Base-by-base conservation (phyloP, 2,797 vertebrate species). In the Scarus forsteni region DNA sequence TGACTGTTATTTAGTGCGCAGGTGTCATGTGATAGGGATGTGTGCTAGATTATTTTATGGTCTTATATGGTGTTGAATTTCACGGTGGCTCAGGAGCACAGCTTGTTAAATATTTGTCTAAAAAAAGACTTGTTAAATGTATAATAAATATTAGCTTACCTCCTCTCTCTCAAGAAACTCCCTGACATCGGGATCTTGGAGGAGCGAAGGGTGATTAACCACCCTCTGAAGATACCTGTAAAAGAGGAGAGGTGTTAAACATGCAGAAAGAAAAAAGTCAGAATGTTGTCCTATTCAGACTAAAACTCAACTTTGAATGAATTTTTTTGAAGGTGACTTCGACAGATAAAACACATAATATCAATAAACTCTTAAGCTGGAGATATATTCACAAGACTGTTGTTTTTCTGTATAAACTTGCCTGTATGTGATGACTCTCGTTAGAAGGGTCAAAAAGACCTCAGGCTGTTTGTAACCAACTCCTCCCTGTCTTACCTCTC, bases 151-250 rank as follows among this genome's bases (percentile, higher is more conserved):
- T 53, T 0, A 0, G 11, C 94, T 87, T 86, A 98, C 98, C 92
- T 99, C 98, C 16, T 99, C 98, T 91, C 96, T 97, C 90, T 99
- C 98, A 85, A 99, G 86, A 90, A 99, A 99, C 90, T 99, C 98
- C 84, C 97, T 89, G 75, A 99, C 96, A 0, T 99, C 97, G 0
- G 98, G 98, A 79, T 99, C 98, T 81, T 99, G 98, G 76, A 99
- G 88, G 60, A 99, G 96, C 1, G 96, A 96, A 0, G 98, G 98
- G 67, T 99, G 98, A 78, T 60, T 95, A 39, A 99, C 96, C 43
- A 98, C 94, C 80, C 97, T 95, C 85, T 96, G 96, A 42, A 99
- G 94, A 77, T 98, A 99, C 85, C 98, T 99, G 79, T 19, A 0
- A 54, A 64, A 5, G 51, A 11, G 45, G 60, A 69, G 9, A 14